Base-by-base conservation (phyloP, 2,797 vertebrate species). In the Sebastes alutus region DNA sequence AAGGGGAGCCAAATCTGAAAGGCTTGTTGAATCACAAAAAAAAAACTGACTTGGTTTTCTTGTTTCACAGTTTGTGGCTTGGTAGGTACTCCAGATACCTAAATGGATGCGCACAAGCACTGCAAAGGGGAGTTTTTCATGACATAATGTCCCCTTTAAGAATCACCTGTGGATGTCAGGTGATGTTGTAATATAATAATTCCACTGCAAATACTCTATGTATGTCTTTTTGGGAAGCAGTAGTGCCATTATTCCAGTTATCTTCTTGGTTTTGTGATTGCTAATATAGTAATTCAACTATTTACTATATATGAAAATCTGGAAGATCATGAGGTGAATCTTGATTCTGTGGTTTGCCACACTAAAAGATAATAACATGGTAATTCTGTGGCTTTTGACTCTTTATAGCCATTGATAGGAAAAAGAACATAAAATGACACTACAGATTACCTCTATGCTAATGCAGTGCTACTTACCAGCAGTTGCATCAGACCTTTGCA, bases 401-500 rank as follows among this genome's bases (percentile, higher is more conserved):
- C 25, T 18, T 33, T 20, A 29, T 7, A 49, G 11, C 2, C 56
- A 9, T 65, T 73, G 62, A 78, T 38, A 32, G 2, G 32, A 42
- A 33, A 62, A 58, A 32, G n/a, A 38, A 73, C 35, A 52, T 55
- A 61, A 72, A 74, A 49, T 65, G 18, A 80, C 55, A 63, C 25
- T 42, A 22, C 66, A 52, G 63, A 49, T 14, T 27, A 52, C 5
- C 25, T 5, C 27, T 30, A 20, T 70, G 77, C 46, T 73, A 82
- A 80, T 72, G 49, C 27, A 59, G 10, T 56, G 38, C 6, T 10
- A 61, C 61, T 70, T 83, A 66, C 77, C 78, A 78, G 67, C 38
- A 56, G 61, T 85, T 82, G 78, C 65, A 88, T 83, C 79, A 80
- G 63, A 62, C 59, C 14, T 9, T 60, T 42, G 35, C 32, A 80